Evolutionary conservation across 2,888 invertebrate genomes (phyloP), one percentile per base, ranked within the genome.

Genomic region (Griposia aprilina): DNA sequence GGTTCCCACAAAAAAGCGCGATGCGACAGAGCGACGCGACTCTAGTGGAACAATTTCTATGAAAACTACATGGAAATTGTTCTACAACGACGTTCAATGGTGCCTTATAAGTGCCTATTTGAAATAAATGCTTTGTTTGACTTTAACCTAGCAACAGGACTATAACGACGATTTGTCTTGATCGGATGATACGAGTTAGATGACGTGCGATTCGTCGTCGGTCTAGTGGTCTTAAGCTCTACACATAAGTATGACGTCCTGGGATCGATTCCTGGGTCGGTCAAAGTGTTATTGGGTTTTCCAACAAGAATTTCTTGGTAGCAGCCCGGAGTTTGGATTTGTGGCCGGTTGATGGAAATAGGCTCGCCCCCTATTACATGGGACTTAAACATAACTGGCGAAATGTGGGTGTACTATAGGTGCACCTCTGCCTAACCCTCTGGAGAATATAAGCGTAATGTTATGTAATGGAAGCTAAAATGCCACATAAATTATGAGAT

Each of bases 401-500:
- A 59, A n/a, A 59, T 13, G 6, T 13, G 13, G 10, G 23, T 23
- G 0, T 23, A 4, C 23, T 55, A 55, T 26, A 26, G 26, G 59
- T 59, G 20, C 1, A 20, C 10, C 11, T 36, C 11, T 62, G 30
- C 11, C 62, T 5, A 62, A 5, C 4, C 20, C 62, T 20, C 11
- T 10, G 10, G 0, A 11, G 11, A 1, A 11, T 23, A 62, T 5
- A 52, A 17, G 17, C 17, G 3, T 26, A 1, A 36, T 17, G 13
- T 26, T 13, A 41, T 4, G n/a, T 41, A 15, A 26, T 26, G n/a
- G 30, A 55, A 36, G 30, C 60, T 48, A 70, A 67, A 71, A 55
- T 15, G 10, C 41, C 30, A 70, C 59, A 15, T 76, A 76, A 71
- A 76, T 57, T 67, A 71, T 62, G 26, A 57, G 70, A 48, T 45